Percentiles rank a stretch among this genome's conserved stretches.
phyloP scores from a whole-genome alignment of 37 sponge, comb jelly and placozoan species.

The Ianthella basta region DNA sequence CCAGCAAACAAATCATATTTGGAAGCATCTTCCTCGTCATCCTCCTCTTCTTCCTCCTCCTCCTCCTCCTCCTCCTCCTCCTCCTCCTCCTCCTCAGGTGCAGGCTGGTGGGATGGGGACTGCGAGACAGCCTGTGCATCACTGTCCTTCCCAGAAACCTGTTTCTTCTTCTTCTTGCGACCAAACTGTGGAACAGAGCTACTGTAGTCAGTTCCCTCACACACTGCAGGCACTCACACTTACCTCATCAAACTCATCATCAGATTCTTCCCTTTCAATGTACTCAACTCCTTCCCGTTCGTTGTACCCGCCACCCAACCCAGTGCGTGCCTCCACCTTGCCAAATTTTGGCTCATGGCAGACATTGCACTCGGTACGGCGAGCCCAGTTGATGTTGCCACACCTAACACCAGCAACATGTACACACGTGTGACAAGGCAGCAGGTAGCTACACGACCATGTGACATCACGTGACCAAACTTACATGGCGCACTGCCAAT shows the following conservation, averaged over 20 bases:
- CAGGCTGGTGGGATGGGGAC: neutral
- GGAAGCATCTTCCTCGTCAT: constrained; percentile 68
- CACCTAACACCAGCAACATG: constrained; percentile 60
- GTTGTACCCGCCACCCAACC: constrained; percentile 95
- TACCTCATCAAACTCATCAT: constrained; percentile 97
- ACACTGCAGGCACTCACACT: neutral
- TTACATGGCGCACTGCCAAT: constrained; percentile 96
- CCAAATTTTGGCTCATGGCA: constrained; percentile 91
- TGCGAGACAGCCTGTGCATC: neutral
- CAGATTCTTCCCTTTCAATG: constrained; percentile 83
- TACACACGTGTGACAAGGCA: neutral
- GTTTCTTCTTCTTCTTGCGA: constrained; percentile 84
- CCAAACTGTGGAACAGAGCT: constrained; percentile 67
- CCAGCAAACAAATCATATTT: constrained; percentile 77
- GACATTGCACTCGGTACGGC: constrained; percentile 90
- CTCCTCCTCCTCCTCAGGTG: neutral
- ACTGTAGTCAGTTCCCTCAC: too few relatives aligned
- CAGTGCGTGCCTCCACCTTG: constrained; percentile 94
- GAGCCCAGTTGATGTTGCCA: constrained; percentile 99
- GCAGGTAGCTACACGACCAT: neutral
- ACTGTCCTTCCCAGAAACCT: constrained; percentile 27
- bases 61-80: constrained; percentile 19
- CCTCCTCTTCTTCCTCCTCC: constrained; percentile 66
- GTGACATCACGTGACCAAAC: neutral
- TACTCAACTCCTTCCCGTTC: constrained; percentile 95